Base-by-base conservation (phyloP, 2,797 vertebrate species). In the Xyrichtys novacula region DNA sequence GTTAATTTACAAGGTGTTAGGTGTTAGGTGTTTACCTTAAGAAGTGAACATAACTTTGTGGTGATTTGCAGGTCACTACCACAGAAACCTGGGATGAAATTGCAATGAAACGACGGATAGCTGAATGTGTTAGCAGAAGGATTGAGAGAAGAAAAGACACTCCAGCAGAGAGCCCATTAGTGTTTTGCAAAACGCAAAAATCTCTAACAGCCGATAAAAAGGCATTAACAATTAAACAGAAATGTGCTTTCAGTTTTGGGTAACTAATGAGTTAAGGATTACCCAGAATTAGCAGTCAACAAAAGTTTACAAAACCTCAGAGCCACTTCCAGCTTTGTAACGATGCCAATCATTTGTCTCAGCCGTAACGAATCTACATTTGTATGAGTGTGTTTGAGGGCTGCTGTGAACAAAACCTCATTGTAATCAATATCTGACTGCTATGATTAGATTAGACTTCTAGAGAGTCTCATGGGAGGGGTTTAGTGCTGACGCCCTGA, bases 1-100 rank as follows among this genome's bases (percentile, higher is more conserved):
- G 15, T 52, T 32, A 2, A 70, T 53, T 61, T 23, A 28, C 25
- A 7, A 38, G 31, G 20, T 53, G 25, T 12, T 54, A 76, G 15
- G 38, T 31, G 57, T 10, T 15, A 43, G 46, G 34, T 23, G 38
- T 2, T 29, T 49, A 28, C 48, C 22, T 60, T 26, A 20, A 61
- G 54, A 49, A 59, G 42, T 39, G 38, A 76, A 23, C 12, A 6
- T 14, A 42, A 61, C 62, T 40, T 58, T 63, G 57, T 39, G 52
- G 63, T 77, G 62, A 66, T 60, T 61, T 71, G 42, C 42, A 81
- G 76, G 70, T 78, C 77, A 62, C 44, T 60, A 69, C 70, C 58
- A 77, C 71, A 79, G 88, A 83, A 88, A 89, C 48, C 46, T 59
- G 67, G 79, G 76, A n/a, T 64, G 78, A 31, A 32, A 79, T 77